phyloP scores from a whole-genome alignment of 2,888 invertebrate species.

The Parthenolecanium corni region DNA sequence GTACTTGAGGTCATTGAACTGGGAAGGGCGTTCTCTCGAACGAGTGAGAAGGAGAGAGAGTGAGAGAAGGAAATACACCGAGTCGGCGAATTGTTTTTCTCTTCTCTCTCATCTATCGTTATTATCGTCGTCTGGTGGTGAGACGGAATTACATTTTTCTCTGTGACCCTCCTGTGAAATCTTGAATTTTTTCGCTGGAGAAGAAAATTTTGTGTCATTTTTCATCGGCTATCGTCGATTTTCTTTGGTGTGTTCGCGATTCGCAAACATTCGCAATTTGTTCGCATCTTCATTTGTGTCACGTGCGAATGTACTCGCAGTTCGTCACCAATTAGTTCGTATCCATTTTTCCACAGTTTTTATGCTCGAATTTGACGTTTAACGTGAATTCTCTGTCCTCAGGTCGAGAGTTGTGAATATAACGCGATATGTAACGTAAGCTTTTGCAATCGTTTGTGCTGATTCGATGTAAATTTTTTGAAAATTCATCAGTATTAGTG shows the following conservation, averaged over 20 bases:
- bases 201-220: background rate
- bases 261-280: background rate
- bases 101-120: slow-evolving; percentile 28
- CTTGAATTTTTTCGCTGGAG: background rate
- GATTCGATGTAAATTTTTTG: too few species aligned
- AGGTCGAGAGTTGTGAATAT: too few species aligned
- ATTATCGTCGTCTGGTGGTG: slow-evolving; percentile 27
- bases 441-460: too few species aligned
- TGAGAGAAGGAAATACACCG: slow-evolving; percentile 24
- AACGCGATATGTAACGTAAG: too few species aligned
- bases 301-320: background rate
- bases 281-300: background rate
- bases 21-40: slow-evolving; percentile 26
- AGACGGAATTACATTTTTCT: slow-evolving; percentile 24
- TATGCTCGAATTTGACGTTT: too few species aligned
- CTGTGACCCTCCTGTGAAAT: background rate
- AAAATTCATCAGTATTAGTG: too few species aligned
- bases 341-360: too few species aligned
- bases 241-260: background rate
- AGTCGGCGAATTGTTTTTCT: slow-evolving; percentile 24
- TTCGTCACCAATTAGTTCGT: too few species aligned
- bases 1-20: slow-evolving; percentile 28
- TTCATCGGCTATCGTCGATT: background rate
- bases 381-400: too few species aligned
- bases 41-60: background rate